Conservation (phyloP, 1,140 invertebrate genomes). For the Drosophila dunni region DNA sequence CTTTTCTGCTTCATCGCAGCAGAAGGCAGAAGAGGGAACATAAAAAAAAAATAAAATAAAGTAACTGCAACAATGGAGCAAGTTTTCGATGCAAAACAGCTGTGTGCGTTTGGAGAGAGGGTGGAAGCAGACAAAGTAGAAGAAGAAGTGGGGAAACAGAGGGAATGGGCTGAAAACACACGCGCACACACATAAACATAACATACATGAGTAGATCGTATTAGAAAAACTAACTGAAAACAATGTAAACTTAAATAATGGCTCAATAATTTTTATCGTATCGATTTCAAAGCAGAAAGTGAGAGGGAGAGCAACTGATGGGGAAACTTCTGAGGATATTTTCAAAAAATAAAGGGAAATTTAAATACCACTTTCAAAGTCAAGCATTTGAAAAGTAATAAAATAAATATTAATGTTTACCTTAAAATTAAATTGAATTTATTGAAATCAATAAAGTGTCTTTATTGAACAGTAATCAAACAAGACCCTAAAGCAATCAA, state of each 20-base stretch:
- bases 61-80: constrained; percentile 37
- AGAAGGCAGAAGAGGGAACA: not conserved
- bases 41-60: constrained; percentile 8
- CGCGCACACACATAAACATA: not conserved
- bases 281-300: not conserved
- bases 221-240: constrained; percentile 1
- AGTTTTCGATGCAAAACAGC: constrained; percentile 52
- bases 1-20: constrained; percentile 15
- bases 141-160: not conserved
- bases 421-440: no score
- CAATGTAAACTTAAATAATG: constrained; percentile 4
- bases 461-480: no score
- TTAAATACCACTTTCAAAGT: not conserved
- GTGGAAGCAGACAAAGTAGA: not conserved
- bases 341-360: no score
- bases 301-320: no score
- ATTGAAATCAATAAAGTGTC: no score
- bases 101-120: constrained; percentile 6
- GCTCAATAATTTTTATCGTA: constrained; percentile 3
- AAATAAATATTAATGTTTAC: no score
- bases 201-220: not conserved
- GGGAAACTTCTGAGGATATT: no score
- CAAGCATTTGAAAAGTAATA: not conserved
- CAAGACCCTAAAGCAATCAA: no score
- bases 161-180: no score